Conservation (phyloP, 92 coral and sea anemone species). For the Bergia puertoricense region DNA sequence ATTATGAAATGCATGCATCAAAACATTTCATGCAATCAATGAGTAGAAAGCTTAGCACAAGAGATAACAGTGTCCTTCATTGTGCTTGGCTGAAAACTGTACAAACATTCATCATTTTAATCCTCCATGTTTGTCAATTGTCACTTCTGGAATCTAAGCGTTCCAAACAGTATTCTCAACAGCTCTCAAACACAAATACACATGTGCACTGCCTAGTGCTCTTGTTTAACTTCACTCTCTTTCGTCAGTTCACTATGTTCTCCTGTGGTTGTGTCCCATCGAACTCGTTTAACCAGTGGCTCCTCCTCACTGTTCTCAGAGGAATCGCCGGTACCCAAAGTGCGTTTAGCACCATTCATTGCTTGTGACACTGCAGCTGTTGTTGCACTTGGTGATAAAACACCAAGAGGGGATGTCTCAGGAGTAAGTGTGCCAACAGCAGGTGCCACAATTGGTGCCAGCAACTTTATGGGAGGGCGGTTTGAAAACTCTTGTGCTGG, state of each 20-base stretch:
- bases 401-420: conserved; percentile 95
- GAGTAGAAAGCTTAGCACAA: background rate
- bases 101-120: background rate
- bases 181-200: background rate
- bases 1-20: background rate
- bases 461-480: conserved; percentile 62
- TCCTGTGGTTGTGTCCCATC: conserved; percentile 26
- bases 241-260: conserved; percentile 11
- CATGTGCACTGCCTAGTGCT: background rate
- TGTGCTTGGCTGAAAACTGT: background rate
- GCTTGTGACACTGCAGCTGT: conserved; percentile 98
- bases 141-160: background rate
- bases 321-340: conserved; percentile 63
- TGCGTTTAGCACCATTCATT: conserved; percentile 96
- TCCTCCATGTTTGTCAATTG: background rate
- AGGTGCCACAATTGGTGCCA: conserved; percentile 79
- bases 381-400: conserved; percentile 98
- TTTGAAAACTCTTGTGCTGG: conserved; percentile 64
- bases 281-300: conserved; percentile 73
- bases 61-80: conserved; percentile 4
- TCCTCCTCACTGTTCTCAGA: conserved; percentile 62
- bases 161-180: background rate
- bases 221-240: conserved; percentile 26
- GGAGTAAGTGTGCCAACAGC: conserved; percentile 84
- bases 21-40: background rate